A percentile compares a stretch with the other conserved stretches of the same genome.
Conservation (phyloP, 2,113 vertebrate species). For the Hoplias malabaricus region DNA sequence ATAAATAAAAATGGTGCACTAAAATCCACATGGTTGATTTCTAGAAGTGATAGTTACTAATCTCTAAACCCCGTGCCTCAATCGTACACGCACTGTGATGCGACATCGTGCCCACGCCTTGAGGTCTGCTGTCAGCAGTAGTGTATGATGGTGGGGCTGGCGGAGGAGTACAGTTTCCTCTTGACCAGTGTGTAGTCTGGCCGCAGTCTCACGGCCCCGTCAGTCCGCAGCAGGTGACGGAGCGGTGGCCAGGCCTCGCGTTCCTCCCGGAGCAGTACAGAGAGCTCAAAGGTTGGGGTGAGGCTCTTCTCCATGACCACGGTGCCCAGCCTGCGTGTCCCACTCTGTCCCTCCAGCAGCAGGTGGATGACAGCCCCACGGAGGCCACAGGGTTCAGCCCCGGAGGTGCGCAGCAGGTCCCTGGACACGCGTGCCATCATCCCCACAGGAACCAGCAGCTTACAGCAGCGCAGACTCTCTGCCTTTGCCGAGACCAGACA, state of each 20-base stretch:
- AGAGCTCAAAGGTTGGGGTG: slow-evolving; percentile 76
- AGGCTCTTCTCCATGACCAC: slow-evolving; percentile 58
- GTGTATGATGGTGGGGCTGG: slow-evolving; percentile 69
- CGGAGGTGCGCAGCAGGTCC: slow-evolving; percentile 63
- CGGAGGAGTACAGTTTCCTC: slow-evolving; percentile 78
- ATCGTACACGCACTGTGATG: too few species aligned
- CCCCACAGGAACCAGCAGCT: slow-evolving; percentile 68
- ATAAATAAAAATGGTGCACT: too few species aligned
- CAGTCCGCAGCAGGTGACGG: slow-evolving; percentile 62
- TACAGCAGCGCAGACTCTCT: slow-evolving; percentile 64
- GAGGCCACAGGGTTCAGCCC: slow-evolving; percentile 74
- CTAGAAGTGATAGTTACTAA: too few species aligned
- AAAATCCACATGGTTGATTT: too few species aligned
- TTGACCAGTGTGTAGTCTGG: slow-evolving; percentile 75
- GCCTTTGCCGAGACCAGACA: slow-evolving; percentile 70
- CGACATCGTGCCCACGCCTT: too few species aligned
- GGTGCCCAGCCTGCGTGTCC: slow-evolving; percentile 59
- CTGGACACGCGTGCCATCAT: slow-evolving; percentile 65
- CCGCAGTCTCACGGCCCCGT: slow-evolving; percentile 69
- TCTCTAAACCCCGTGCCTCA: too few species aligned
- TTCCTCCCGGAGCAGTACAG: slow-evolving; percentile 65
- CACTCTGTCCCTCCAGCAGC: slow-evolving; percentile 61
- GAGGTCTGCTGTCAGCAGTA: slow-evolving; percentile 14
- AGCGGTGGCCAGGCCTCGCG: slow-evolving; percentile 64
- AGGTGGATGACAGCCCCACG: slow-evolving; percentile 71